Base-by-base conservation (phyloP, 1,140 invertebrate species). In the Theocolax elegans region DNA sequence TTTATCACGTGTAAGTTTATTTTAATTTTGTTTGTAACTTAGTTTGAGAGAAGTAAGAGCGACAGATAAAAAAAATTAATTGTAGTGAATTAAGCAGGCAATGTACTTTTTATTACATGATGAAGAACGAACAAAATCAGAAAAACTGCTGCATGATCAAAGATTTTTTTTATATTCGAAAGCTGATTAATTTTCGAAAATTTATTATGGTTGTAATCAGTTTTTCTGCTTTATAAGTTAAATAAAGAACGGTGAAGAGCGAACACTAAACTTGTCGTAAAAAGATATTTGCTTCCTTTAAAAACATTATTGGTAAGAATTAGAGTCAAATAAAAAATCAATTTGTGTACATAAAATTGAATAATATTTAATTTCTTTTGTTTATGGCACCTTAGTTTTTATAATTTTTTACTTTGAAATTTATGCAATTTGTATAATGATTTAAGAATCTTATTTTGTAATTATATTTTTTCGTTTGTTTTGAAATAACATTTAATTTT, bases 21-120 rank as follows among this genome's bases (percentile, higher is more conserved):
- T 81, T 80, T 81, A 81, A 81, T 81, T 79, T 79, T 79, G 74
- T 80, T 73, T 79, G 75, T 81, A 80, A 75, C 60, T 80, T 76
- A 79, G 71, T 70, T 77, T 76, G 44, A 75, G 74, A 66, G 58
- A 74, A 53, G 64, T 65, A 35, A 59, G 31, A 46, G 42, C 38
- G 53, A 69, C 53, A 67, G 63, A 46, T 40, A 7, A 10, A 15
- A 9, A 71, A 72, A n/a, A n/a, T 44, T 63, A 71, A 77, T 48
- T 71, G 63, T 77, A 77, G 68, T 72, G 44, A 56, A 75, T 67
- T 78, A 77, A 81, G 76, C 74, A 78, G 78, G 78, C 80, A 81
- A 79, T 81, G 76, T 83, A 79, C 77, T 81, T 82, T 81, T 80
- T 82, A 81, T n/a, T n/a, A n/a, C 76, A 77, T 58, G 58, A 72